These are phyloP conservation scores for Stichodactyla helianthus DNA, from an alignment of 64 coral and sea anemone species.

Conservation along the genomic window DNA sequence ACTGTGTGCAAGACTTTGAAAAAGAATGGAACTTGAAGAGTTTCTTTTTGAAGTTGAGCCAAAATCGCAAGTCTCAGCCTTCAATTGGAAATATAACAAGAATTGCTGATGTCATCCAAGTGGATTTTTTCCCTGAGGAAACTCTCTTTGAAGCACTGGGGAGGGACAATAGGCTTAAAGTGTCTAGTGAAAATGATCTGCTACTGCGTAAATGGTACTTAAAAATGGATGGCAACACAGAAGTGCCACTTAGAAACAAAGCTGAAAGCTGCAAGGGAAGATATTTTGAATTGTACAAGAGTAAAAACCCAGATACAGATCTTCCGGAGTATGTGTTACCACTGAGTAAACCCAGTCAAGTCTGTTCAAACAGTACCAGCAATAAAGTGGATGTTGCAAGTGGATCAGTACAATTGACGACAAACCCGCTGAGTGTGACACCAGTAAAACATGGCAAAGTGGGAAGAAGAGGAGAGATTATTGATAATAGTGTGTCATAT, in stretches of 20 bases:
- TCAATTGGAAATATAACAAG: neutral
- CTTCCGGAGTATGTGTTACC: neutral
- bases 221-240: neutral
- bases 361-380: neutral
- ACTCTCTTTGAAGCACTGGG: conserved; percentile 5
- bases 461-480: neutral
- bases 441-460: neutral
- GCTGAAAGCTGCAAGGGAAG: neutral
- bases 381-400: neutral
- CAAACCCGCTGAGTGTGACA: neutral
- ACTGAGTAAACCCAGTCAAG: neutral
- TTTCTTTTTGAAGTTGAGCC: conserved; percentile 6
- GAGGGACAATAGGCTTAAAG: neutral
- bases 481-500: neutral
- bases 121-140: neutral
- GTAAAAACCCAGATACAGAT: neutral
- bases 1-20: neutral
- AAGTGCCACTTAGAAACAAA: conserved; percentile 6
- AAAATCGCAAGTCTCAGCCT: conserved; percentile 1
- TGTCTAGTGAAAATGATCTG: neutral
- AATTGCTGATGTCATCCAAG: neutral
- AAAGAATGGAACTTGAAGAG: neutral
- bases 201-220: neutral
- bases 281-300: conserved; percentile 9
- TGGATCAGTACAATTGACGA: neutral